Evolutionary conservation across 2,888 invertebrate genomes (phyloP), one percentile per base, ranked within the genome.

Genomic region (Argyresthia goedartella): DNA sequence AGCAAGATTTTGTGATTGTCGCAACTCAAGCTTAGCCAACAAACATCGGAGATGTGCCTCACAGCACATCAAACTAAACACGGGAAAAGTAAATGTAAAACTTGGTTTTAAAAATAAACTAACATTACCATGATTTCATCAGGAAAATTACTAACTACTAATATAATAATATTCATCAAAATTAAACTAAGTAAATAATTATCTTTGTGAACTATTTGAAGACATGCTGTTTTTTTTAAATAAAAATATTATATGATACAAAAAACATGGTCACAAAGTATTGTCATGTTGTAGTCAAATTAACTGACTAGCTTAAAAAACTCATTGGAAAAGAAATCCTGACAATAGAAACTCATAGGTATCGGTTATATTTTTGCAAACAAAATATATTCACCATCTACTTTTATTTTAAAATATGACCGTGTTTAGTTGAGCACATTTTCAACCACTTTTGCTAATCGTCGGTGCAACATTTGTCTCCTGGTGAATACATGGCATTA

Each of bases 261-360:
- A 36, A 36, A 9, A 10, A 35, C 13, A 36, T 13, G 36, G 48
- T 35, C 36, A 35, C 36, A 48, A 9, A 36, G 59, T 60, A 60
- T 60, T 64, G 60, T 63, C 60, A 60, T 58, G 57, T 58, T 63
- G 58, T 59, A 58, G 62, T 59, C 64, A 60, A 57, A 44, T 54
- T 49, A n/a, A 48, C 54, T 60, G 63, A 63, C 62, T 62, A 63
- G 63, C 58, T 59, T 49, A 50, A 57, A 52, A 54, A 53, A 56
- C 25, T 25, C 25, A 25, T 52, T 39, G 10, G n/a, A 54, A 46
- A 52, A 57, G 42, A 53, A 56, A 50, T 52, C 53, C 54, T 54
- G 54, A 44, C 44, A 46, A 33, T 45, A 39, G 49, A 56, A 55
- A 57, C 57, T 56, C 60, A 58, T 58, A 60, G 58, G 50, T 48